These are phyloP conservation scores for Numenius phaeopus DNA, from an alignment of 2,797 vertebrate species.

Conservation along the genomic window DNA sequence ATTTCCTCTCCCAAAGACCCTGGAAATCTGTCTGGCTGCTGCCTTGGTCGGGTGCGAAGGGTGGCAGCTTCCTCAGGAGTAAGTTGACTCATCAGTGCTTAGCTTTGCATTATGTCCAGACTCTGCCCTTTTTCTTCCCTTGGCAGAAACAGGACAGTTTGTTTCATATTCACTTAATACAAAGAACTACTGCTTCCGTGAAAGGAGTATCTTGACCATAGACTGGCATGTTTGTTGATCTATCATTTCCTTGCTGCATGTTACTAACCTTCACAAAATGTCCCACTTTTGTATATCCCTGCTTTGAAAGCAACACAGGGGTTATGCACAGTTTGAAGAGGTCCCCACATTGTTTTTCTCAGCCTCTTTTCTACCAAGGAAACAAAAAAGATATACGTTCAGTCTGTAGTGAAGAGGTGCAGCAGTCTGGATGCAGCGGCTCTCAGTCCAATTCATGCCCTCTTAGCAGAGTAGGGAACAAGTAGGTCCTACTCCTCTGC, in stretches of 20 bases:
- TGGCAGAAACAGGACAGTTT: neutral
- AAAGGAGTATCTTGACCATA: neutral
- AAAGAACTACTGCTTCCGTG: neutral
- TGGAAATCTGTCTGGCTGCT: neutral
- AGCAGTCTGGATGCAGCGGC: neutral
- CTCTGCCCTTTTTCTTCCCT: neutral
- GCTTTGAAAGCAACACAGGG: neutral
- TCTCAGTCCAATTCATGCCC: neutral
- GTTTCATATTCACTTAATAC: neutral
- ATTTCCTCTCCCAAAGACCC: neutral
- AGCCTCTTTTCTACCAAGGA: neutral
- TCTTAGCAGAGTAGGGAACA: neutral
- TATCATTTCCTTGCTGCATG: neutral
- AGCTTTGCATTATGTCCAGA: neutral
- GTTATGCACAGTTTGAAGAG: neutral
- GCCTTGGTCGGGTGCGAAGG: accelerated
- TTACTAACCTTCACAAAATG: neutral
- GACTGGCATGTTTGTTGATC: neutral
- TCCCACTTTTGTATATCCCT: neutral
- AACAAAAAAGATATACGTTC: neutral
- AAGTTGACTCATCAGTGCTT: neutral
- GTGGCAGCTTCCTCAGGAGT: neutral
- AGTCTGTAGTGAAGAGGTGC: neutral
- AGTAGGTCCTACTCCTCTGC: neutral
- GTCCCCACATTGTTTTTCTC: neutral